Conservation (phyloP, 2,888 invertebrate species). For the Nephrocerus scutellatus region DNA sequence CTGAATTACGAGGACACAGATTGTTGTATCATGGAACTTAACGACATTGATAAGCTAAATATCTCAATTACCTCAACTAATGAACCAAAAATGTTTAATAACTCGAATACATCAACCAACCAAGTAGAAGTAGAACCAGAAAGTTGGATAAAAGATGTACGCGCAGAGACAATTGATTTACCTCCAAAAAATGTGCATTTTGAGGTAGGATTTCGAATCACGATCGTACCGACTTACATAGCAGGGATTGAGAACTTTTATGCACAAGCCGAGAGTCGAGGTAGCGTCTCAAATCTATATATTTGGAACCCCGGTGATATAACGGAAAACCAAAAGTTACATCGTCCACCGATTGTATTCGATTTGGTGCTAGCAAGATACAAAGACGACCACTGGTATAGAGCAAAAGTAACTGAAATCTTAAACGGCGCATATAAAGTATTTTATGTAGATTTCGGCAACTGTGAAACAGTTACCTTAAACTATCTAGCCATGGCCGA, state of each 20-base stretch:
- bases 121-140: too few species aligned
- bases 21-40: too few species aligned
- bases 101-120: too few species aligned
- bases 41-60: too few species aligned
- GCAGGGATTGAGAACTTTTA: slow-evolving; percentile 33
- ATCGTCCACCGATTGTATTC: slow-evolving; percentile 28
- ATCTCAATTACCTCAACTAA: too few species aligned
- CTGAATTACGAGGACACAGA: too few species aligned
- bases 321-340: slow-evolving; percentile 21
- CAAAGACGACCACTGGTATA: slow-evolving; percentile 36
- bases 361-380: slow-evolving; percentile 40
- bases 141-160: too few species aligned
- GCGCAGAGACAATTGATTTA: too few species aligned
- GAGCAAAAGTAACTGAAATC: slow-evolving; percentile 37
- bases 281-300: too few species aligned
- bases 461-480: slow-evolving; percentile 31
- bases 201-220: slow-evolving; percentile 23
- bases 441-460: slow-evolving; percentile 43
- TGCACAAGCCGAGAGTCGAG: too few species aligned
- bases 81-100: too few species aligned
- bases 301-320: slow-evolving; percentile 35
- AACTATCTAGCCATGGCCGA: slow-evolving; percentile 31
- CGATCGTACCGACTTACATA: slow-evolving; percentile 34
- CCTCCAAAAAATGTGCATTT: slow-evolving; percentile 19
- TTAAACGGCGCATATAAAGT: slow-evolving; percentile 32